phyloP scores from a whole-genome alignment of 2,797 vertebrate species.

The Falco naumanni region DNA sequence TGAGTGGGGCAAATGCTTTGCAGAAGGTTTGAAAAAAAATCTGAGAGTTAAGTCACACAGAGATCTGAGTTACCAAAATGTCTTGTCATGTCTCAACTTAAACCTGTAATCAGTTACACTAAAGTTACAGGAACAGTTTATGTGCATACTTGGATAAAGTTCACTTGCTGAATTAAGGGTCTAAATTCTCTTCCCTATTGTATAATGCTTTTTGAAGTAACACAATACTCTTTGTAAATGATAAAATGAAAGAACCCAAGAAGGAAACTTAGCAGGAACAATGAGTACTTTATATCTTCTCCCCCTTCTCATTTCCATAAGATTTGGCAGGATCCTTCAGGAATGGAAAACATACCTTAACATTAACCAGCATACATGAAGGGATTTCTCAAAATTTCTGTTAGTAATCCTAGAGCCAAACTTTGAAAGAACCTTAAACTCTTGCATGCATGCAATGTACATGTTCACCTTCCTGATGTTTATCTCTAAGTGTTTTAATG shows the following conservation, averaged over 20 bases:
- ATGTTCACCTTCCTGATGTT: not conserved
- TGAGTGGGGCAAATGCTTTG: not conserved
- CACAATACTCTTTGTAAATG: conserved; percentile 11
- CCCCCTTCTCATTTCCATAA: not conserved
- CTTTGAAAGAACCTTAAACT: not conserved
- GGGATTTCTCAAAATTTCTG: conserved; percentile 12
- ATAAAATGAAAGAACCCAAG: not conserved
- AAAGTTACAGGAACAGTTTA: not conserved
- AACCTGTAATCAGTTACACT: not conserved
- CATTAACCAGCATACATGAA: not conserved
- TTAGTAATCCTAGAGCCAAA: not conserved
- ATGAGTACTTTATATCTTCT: conserved; percentile 31
- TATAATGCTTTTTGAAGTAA: conserved; percentile 1
- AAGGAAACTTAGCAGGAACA: conserved; percentile 32
- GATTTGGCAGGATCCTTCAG: conserved; percentile 40
- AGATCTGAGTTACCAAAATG: not conserved
- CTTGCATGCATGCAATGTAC: not conserved
- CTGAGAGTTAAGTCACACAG: not conserved
- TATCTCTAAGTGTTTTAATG: not conserved
- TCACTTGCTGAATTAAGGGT: not conserved
- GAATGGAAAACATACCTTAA: conserved; percentile 44
- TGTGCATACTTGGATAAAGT: not conserved
- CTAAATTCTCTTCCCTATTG: not conserved
- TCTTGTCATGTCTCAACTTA: not conserved
- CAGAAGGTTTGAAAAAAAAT: not conserved